These are phyloP conservation scores for Nemotelus nigrinus DNA, from an alignment of 2,888 invertebrate species.

Conservation along the genomic window DNA sequence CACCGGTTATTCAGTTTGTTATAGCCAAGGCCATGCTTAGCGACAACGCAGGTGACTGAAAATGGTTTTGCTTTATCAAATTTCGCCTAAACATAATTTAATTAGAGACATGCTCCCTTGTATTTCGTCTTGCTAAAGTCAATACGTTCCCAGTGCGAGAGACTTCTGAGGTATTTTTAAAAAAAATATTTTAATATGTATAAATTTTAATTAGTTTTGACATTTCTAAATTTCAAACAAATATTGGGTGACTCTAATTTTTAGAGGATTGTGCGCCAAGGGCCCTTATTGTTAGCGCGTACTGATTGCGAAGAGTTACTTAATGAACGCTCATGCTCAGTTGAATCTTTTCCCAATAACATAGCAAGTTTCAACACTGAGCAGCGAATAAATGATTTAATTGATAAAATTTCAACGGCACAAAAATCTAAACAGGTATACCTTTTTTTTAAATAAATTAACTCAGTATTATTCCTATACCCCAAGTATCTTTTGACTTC, in stretches of 20 bases:
- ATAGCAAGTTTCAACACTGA: constrained; percentile 16
- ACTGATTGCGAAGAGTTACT: neutral
- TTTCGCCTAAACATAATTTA: neutral
- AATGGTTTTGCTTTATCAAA: neutral
- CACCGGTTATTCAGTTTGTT: constrained; percentile 43
- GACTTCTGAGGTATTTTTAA: constrained; percentile 40
- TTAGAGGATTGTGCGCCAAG: constrained; percentile 24
- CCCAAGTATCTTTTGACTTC: neutral
- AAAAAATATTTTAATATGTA: neutral
- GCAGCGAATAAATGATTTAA: constrained; percentile 26
- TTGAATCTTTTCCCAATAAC: constrained; percentile 21
- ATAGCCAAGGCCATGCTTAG: constrained; percentile 42
- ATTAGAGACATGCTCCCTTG: constrained; percentile 45
- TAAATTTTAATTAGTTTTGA: neutral
- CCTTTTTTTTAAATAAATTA: no score
- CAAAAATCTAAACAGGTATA: constrained; percentile 25
- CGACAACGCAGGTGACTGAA: constrained; percentile 42
- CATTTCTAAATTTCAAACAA: neutral
- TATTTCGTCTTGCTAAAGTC: constrained; percentile 44
- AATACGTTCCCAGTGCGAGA: constrained; percentile 39
- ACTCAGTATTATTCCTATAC: neutral
- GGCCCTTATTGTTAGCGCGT: constrained; percentile 2
- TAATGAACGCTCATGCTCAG: neutral
- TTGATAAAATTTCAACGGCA: neutral
- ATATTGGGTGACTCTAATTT: neutral